Conservation (phyloP, 2,888 invertebrate genomes). For the Trichogramma evanescens region DNA sequence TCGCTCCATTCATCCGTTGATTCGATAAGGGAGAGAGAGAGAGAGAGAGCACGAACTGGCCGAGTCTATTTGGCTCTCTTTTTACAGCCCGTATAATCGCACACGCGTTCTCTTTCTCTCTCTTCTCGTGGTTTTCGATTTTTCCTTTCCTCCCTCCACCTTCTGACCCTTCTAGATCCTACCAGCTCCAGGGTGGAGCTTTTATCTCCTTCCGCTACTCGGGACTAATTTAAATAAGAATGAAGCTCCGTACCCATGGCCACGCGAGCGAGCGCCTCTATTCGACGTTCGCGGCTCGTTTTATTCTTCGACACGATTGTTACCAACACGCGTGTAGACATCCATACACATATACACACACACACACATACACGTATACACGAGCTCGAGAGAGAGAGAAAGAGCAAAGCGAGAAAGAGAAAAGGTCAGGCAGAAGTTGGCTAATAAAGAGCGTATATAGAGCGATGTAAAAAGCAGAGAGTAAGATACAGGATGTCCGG, state of each 20-base stretch:
- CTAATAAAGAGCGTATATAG: not conserved
- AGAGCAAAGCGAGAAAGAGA: not conserved
- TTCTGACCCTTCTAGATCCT: not conserved
- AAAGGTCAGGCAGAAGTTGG: slow-evolving; percentile 2
- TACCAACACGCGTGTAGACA: too few relatives aligned
- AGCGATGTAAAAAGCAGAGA: not conserved
- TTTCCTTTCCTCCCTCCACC: slow-evolving; percentile 12
- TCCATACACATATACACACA: too few relatives aligned
- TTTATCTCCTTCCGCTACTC: slow-evolving; percentile 15
- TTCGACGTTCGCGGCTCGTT: too few relatives aligned
- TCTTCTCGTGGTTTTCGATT: slow-evolving; percentile 22
- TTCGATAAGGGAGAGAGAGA: slow-evolving; percentile 39
- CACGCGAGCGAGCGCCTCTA: slow-evolving; percentile 6
- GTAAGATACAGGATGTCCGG: not conserved
- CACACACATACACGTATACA: too few relatives aligned
- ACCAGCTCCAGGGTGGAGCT: not conserved
- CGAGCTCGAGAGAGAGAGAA: too few relatives aligned
- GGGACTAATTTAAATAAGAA: slow-evolving; percentile 8
- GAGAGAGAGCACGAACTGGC: slow-evolving; percentile 17
- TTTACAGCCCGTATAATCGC: slow-evolving; percentile 12
- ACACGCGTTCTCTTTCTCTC: not conserved
- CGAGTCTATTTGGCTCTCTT: slow-evolving; percentile 24
- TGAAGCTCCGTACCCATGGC: not conserved
- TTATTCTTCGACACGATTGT: too few relatives aligned
- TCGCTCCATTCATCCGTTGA: slow-evolving; percentile 36